Percentiles rank a stretch among this genome's conserved stretches.
These are phyloP conservation scores for Thumatha senex DNA, from an alignment of 2,888 invertebrate species.

Conservation along the genomic window DNA sequence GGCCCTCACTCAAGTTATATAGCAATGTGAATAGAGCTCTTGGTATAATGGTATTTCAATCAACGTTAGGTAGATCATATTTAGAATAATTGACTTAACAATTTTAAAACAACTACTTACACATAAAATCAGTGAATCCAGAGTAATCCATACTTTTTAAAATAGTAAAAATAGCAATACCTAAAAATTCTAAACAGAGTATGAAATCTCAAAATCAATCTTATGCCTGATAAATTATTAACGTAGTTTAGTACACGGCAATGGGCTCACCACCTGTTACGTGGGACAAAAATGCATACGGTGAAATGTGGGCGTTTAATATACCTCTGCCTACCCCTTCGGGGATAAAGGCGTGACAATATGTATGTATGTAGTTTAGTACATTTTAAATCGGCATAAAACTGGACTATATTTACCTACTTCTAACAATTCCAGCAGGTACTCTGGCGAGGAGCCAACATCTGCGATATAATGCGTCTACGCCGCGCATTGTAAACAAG, in stretches of 20 bases:
- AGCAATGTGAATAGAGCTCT: neutral
- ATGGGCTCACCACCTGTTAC: no score
- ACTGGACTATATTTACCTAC: constrained; percentile 24
- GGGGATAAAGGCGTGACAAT: no score
- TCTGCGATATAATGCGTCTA: constrained; percentile 13
- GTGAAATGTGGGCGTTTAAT: no score
- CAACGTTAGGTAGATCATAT: neutral
- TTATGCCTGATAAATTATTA: neutral
- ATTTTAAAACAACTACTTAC: neutral
- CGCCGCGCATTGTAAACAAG: constrained; percentile 10
- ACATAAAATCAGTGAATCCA: neutral
- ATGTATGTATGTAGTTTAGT: constrained; percentile 10
- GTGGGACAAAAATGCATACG: no score
- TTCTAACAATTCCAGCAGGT: constrained; percentile 34
- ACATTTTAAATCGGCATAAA: constrained; percentile 22
- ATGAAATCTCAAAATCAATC: no score
- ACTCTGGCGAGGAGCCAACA: constrained; percentile 38
- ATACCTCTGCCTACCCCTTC: no score
- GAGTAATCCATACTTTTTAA: neutral
- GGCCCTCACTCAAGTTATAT: neutral
- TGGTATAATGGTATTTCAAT: neutral
- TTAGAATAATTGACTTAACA: neutral
- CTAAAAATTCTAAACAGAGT: no score
- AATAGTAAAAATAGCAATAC: neutral
- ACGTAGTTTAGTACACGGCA: constrained; percentile 11